These are phyloP conservation scores for Notamacropus eugenii DNA, from an alignment of 2,797 vertebrate genomes.

Conservation along the genomic window DNA sequence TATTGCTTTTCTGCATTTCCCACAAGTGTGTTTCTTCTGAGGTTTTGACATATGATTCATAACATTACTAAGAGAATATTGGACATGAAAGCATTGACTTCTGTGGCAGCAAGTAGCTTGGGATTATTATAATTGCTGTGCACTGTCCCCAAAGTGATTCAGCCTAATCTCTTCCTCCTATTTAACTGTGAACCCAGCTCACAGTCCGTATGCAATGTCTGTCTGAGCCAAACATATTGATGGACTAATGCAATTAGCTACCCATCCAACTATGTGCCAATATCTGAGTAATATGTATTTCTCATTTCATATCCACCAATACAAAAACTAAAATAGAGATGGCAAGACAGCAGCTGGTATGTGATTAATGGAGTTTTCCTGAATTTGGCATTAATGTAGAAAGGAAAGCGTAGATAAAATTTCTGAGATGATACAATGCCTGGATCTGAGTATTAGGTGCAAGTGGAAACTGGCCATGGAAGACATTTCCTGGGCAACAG, in stretches of 20 bases:
- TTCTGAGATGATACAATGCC: background rate
- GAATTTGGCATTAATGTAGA: background rate
- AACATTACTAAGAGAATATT: background rate
- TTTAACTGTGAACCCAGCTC: background rate
- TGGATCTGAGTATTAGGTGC: background rate
- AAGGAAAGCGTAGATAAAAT: background rate
- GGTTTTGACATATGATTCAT: background rate
- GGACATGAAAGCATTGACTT: background rate
- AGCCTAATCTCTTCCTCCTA: background rate
- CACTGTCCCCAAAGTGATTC: background rate
- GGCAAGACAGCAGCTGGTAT: background rate
- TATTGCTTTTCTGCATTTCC: background rate
- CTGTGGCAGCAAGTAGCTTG: background rate
- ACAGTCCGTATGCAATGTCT: background rate
- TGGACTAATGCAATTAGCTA: background rate
- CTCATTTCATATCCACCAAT: background rate
- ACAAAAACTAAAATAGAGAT: background rate
- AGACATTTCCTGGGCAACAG: background rate
- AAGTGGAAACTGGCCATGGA: background rate
- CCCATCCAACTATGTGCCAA: background rate
- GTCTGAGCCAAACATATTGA: background rate
- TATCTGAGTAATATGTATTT: background rate
- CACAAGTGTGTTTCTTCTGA: background rate
- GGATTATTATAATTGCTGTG: background rate
- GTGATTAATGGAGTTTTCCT: background rate